Base-by-base conservation (phyloP, 2,888 invertebrate species). In the Mythimna loreyi region DNA sequence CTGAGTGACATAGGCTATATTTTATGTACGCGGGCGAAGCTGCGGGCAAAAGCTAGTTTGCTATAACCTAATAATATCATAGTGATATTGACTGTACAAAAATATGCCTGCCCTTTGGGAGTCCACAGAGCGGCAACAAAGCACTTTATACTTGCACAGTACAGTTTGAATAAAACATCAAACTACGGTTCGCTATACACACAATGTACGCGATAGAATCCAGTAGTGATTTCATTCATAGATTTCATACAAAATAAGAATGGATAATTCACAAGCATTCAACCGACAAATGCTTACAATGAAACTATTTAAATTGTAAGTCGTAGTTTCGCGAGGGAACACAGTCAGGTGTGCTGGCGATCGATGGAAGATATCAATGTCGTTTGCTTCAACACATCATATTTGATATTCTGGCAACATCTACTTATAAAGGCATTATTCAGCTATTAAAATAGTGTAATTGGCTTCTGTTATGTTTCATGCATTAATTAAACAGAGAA, bases 311-410 rank as follows among this genome's bases (percentile, higher is more conserved):
- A 1, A 50, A 21, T 59, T 36, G 16, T 66, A 28, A 33, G 45
- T 59, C 43, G 56, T 61, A 63, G 67, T 62, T 67, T 72, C 21
- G 75, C 68, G 64, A 68, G 82, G 71, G 76, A 81, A 76, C 25
- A 56, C 25, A 56, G 68, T 28, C 82, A 81, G 72, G 55, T 73
- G 65, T 72, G 57, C 28, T 69, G 43, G 43, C 70, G 71, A 71
- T 81, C 81, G 81, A 81, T 82, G 56, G 43, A 43, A 30, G 36
- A 68, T 69, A 71, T 72, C 64, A 57, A 72, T 63, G 76, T 68
- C 66, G 36, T 52, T 68, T 53, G 60, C 47, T 70, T 62, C 53
- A 61, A 77, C 60, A 60, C 47, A 63, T 53, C 52, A 57, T 57
- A 56, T 59, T 69, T 80, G 58, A 45, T 63, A 50, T 79, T 60